These are phyloP conservation scores for Sebastiscus albofasciatus DNA, from an alignment of 2,797 vertebrate species.

Conservation along the genomic window DNA sequence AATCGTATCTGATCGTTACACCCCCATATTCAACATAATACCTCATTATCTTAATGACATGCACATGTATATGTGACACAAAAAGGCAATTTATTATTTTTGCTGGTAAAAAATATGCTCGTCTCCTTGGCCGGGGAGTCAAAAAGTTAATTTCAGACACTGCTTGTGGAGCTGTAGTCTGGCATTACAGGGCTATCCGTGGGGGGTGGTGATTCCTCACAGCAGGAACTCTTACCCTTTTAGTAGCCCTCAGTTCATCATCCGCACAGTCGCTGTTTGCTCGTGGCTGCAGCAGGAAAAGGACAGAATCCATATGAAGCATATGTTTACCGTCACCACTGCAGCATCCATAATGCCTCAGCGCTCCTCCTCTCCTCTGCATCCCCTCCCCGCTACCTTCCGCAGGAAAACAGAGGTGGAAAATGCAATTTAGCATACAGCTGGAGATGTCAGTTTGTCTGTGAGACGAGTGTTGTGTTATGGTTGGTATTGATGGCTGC, in stretches of 20 bases:
- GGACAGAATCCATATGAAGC: slow-evolving; percentile 45
- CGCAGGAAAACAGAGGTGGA: slow-evolving; percentile 24
- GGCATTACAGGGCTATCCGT: neutral
- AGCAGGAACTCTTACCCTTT: slow-evolving; percentile 32
- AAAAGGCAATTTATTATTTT: no score
- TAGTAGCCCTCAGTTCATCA: slow-evolving; percentile 15
- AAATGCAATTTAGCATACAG: slow-evolving; percentile 25
- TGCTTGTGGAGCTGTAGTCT: neutral
- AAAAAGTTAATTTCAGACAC: no score
- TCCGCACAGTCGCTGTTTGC: slow-evolving; percentile 16
- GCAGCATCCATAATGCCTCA: slow-evolving; percentile 26
- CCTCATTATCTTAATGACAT: no score
- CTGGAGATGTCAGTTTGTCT: neutral
- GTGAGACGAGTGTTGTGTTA: neutral
- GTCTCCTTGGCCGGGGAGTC: no score
- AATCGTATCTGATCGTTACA: no score
- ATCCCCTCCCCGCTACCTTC: neutral
- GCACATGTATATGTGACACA: no score
- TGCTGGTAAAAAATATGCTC: no score
- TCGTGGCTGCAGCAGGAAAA: slow-evolving; percentile 11
- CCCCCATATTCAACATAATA: no score
- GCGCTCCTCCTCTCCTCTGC: neutral
- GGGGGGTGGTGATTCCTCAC: slow-evolving; percentile 6
- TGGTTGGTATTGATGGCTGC: neutral
- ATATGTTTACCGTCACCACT: slow-evolving; percentile 46